Percentiles rank a stretch among this genome's conserved stretches.
Conservation (phyloP, 35 echinoderm and acorn worm species). For the Ophiothrix spiculata region DNA sequence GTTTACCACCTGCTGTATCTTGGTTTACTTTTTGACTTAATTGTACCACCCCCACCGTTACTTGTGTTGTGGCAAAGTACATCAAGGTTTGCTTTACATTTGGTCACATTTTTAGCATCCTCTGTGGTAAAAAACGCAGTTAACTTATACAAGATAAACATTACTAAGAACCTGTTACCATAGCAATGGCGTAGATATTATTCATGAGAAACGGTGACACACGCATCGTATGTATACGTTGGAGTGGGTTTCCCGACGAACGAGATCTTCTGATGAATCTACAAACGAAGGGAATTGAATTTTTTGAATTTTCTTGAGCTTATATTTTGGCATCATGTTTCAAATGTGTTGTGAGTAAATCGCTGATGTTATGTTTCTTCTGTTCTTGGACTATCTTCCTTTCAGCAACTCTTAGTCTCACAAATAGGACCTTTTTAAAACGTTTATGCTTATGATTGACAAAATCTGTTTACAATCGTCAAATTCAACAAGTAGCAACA, state of each 20-base stretch:
- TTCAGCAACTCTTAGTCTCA: no score
- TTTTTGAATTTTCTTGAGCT: background rate
- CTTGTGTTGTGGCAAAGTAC: background rate
- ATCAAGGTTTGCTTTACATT: background rate
- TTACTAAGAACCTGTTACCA: background rate
- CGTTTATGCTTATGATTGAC: no score
- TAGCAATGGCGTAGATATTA: background rate
- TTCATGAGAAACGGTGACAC: slow-evolving; percentile 6
- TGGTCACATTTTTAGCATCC: background rate
- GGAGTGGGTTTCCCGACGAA: background rate
- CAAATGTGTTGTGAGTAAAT: background rate
- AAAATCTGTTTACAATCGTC: no score
- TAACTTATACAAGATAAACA: slow-evolving; percentile 2
- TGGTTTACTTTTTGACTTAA: no score
- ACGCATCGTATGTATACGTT: slow-evolving; percentile 10
- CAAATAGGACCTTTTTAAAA: no score
- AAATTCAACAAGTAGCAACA: background rate
- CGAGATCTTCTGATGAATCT: background rate
- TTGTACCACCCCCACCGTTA: no score
- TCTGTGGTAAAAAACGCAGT: background rate
- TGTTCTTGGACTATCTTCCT: no score
- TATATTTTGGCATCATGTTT: background rate
- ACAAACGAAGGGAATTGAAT: background rate
- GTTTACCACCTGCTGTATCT: no score
- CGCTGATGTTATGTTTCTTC: background rate